Evolutionary conservation across 2,797 vertebrate species (phyloP).

Genomic region (Pseudochirops cupreus): DNA sequence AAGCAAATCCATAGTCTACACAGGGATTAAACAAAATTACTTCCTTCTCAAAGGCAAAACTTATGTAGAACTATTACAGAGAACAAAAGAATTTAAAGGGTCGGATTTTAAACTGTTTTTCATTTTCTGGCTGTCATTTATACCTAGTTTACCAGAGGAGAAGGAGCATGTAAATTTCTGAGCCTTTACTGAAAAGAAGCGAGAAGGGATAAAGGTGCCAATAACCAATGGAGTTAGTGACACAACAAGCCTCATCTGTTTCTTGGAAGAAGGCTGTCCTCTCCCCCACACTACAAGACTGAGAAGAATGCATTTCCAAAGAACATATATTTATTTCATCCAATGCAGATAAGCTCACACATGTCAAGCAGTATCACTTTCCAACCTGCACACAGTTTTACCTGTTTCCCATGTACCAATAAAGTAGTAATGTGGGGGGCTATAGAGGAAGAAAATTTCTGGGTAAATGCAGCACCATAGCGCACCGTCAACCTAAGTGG

Average conservation of each 20-base stretch:
- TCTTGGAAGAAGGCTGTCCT: constrained; percentile 48
- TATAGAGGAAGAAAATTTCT: constrained; percentile 97
- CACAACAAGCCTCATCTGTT: constrained; percentile 41
- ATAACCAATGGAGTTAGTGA: constrained; percentile 64
- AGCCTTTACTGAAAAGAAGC: constrained; percentile 37
- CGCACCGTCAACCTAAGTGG: constrained; percentile 94
- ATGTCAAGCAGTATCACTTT: constrained; percentile 80
- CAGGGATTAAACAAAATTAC: constrained; percentile 6
- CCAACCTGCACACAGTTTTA: constrained; percentile 87
- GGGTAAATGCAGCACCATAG: constrained; percentile 91
- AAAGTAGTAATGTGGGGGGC: constrained; percentile 97
- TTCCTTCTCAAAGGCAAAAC: constrained; percentile 64
- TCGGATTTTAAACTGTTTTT: constrained; percentile 62
- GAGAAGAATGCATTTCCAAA: constrained; percentile 80
- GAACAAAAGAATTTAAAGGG: constrained; percentile 62
- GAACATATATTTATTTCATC: constrained; percentile 70
- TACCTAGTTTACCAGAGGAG: not conserved
- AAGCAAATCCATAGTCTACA: constrained; percentile 43
- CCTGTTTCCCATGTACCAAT: constrained; percentile 99
- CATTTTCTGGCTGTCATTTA: not conserved
- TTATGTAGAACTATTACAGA: constrained; percentile 41
- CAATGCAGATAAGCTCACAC: constrained; percentile 81
- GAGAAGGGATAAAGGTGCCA: constrained; percentile 32
- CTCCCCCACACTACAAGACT: constrained; percentile 56
- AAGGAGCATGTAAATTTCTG: constrained; percentile 44